A percentile compares a stretch with the other conserved stretches of the same genome.
These are phyloP conservation scores for Sinocyclocheilus anophthalmus DNA, from an alignment of 2,113 vertebrate genomes.

Conservation along the genomic window DNA sequence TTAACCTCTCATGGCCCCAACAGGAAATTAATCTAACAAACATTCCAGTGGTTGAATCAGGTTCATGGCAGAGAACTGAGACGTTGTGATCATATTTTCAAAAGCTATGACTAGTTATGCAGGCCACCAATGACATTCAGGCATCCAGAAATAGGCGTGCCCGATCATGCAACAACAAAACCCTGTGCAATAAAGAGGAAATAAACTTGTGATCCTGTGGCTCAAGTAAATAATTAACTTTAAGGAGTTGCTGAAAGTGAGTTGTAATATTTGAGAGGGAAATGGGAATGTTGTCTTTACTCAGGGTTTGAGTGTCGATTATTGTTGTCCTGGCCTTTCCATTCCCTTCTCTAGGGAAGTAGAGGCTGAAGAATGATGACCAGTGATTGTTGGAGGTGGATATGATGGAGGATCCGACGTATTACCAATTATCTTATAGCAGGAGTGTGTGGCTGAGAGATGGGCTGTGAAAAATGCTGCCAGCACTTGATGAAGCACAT, in stretches of 20 bases:
- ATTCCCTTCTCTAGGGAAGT: neutral
- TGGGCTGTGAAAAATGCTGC: neutral
- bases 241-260: conserved; percentile 14
- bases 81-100: neutral
- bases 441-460: conserved; percentile 7
- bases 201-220: neutral
- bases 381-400: neutral
- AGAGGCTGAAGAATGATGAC: conserved; percentile 7
- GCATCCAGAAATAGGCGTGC: neutral
- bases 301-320: neutral
- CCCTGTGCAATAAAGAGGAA: conserved; percentile 1
- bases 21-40: neutral
- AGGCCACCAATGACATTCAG: neutral
- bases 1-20: neutral
- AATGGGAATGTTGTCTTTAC: neutral
- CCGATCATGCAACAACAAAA: neutral
- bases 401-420: neutral
- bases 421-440: neutral
- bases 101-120: neutral
- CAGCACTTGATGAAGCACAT: conserved; percentile 12
- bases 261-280: neutral
- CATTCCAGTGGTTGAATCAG: neutral
- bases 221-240: conserved; percentile 32
- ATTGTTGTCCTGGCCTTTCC: neutral
- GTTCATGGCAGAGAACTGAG: neutral